Conservation (phyloP, 1,140 invertebrate genomes). For the Drosophila quadrilineata region DNA sequence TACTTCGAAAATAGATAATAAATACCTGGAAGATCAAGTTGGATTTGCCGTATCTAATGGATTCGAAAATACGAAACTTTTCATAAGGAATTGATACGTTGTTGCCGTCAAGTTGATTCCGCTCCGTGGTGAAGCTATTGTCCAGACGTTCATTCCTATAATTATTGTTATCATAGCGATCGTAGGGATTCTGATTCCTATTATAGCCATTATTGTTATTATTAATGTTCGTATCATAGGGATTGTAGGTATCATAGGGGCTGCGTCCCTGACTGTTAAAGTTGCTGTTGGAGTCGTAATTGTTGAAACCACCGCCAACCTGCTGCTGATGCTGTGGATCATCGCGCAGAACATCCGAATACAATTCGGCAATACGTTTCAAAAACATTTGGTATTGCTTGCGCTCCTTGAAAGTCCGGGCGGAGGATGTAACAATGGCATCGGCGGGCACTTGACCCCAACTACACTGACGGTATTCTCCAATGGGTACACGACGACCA, state of each 20-base stretch:
- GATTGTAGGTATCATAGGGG: slow-evolving; percentile 4
- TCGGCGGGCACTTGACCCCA: slow-evolving; percentile 94
- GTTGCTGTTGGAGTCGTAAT: slow-evolving; percentile 20
- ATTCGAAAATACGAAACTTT: slow-evolving; percentile 88
- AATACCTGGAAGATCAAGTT: slow-evolving; percentile 87
- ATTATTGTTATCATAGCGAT: slow-evolving; percentile 41
- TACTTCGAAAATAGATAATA: slow-evolving; percentile 14
- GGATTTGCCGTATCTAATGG: slow-evolving; percentile 85
- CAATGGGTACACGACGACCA: slow-evolving; percentile 87
- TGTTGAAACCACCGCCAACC: slow-evolving; percentile 32
- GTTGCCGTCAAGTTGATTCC: slow-evolving; percentile 41
- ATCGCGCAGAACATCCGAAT: slow-evolving; percentile 72
- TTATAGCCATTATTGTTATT: slow-evolving; percentile 37
- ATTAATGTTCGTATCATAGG: slow-evolving; percentile 61
- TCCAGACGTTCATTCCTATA: slow-evolving; percentile 64
- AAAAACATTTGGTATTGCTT: slow-evolving; percentile 85
- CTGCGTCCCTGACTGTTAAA: slow-evolving; percentile 20
- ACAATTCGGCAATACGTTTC: slow-evolving; percentile 82
- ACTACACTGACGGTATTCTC: slow-evolving; percentile 90
- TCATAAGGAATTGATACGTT: slow-evolving; percentile 81
- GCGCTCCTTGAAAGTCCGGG: slow-evolving; percentile 84
- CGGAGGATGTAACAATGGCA: slow-evolving; percentile 93
- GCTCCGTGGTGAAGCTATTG: slow-evolving; percentile 65
- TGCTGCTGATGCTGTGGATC: slow-evolving; percentile 32
- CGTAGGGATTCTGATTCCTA: slow-evolving; percentile 40